Evolutionary conservation across 2,888 invertebrate species (phyloP).

Genomic region (Hyppa rectilinea): DNA sequence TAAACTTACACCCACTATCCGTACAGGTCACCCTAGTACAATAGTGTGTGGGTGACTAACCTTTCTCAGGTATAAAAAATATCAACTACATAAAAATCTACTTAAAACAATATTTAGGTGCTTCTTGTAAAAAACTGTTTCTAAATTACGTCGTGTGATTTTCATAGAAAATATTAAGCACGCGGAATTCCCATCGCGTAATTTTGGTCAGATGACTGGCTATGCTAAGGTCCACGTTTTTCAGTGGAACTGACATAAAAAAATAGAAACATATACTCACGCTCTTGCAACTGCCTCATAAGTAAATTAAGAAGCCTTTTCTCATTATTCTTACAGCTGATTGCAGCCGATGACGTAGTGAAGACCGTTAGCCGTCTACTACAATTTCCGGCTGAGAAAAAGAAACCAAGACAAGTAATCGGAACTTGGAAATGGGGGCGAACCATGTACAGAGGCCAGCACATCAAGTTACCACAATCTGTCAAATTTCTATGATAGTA

Average conservation of each 20-base stretch:
- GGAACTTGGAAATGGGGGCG: constrained; percentile 39
- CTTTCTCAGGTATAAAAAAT: no score
- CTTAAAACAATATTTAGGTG: no score
- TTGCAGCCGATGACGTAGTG: constrained; percentile 16
- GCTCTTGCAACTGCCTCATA: background rate
- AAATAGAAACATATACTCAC: background rate
- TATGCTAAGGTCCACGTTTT: background rate
- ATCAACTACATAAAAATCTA: no score
- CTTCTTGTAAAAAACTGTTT: no score
- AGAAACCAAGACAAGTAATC: constrained; percentile 29
- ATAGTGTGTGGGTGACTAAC: no score
- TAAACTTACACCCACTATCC: no score
- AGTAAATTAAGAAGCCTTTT: constrained; percentile 4
- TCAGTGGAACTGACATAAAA: no score
- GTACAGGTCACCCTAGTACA: no score
- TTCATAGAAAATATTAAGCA: background rate
- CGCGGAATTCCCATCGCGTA: no score
- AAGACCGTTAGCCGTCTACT: constrained; percentile 35
- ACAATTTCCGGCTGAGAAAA: constrained; percentile 44
- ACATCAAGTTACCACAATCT: no score
- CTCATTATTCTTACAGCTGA: constrained; percentile 29
- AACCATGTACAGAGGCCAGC: no score
- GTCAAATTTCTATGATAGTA: no score
- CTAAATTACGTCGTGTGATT: background rate
- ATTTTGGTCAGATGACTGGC: background rate